Evolutionary conservation across 2,888 invertebrate genomes (phyloP).

Genomic region (Dicranocentrus wangi): DNA sequence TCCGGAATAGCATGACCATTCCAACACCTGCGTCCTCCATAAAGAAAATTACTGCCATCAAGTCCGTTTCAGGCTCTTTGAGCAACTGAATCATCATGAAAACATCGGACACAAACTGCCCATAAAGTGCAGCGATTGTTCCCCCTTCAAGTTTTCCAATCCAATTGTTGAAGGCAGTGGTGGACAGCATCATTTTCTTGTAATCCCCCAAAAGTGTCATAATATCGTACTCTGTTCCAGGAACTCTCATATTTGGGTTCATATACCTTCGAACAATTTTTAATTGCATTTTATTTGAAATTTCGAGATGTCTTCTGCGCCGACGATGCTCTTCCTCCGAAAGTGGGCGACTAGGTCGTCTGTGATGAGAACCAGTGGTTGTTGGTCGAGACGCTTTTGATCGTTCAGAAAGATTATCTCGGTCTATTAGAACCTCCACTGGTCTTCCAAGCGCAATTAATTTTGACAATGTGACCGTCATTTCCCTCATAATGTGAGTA

Average conservation of each 20-base stretch:
- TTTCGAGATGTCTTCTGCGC: constrained; percentile 5
- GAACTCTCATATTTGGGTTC: constrained; percentile 25
- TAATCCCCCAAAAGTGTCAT: constrained; percentile 48
- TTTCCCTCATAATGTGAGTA: constrained; percentile 54
- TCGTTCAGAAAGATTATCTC: too few species aligned
- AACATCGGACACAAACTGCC: constrained; percentile 58
- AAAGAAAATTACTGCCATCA: constrained; percentile 56
- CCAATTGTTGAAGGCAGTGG: constrained; percentile 54
- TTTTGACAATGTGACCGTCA: constrained; percentile 39
- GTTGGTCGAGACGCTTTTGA: too few species aligned
- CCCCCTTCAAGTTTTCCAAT: constrained; percentile 45
- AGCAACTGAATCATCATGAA: constrained; percentile 64
- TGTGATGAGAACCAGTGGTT: too few species aligned
- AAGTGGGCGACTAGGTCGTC: too few species aligned
- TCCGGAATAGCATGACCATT: constrained; percentile 63
- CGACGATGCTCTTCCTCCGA: constrained; percentile 26
- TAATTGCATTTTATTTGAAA: neutral
- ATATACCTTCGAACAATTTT: constrained; percentile 24
- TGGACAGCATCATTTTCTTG: constrained; percentile 48
- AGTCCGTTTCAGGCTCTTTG: constrained; percentile 65
- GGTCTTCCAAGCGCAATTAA: constrained; percentile 34
- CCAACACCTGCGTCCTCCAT: constrained; percentile 58
- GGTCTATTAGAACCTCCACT: neutral
- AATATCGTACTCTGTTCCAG: constrained; percentile 59
- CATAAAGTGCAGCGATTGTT: constrained; percentile 50